Evolutionary conservation across 2,797 vertebrate genomes (phyloP).

Genomic region (Vespertilio murinus): DNA sequence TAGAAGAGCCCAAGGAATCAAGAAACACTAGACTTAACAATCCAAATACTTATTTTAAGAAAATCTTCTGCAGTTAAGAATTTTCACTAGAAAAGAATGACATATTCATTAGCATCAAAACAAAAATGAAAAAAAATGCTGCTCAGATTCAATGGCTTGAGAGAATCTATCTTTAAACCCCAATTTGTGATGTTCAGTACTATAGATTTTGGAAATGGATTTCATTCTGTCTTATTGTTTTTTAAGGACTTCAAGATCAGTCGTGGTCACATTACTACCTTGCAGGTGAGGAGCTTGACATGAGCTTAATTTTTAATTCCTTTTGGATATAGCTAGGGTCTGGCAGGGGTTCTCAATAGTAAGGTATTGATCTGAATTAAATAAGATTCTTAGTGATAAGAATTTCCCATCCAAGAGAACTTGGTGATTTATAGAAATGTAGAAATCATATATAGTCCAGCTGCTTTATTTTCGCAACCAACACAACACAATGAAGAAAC

Average conservation of each 20-base stretch:
- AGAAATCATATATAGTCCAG: neutral
- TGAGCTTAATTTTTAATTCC: neutral
- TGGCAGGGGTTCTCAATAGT: neutral
- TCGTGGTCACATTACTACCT: neutral
- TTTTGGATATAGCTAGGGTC: neutral
- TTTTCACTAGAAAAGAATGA: slow-evolving; percentile 1
- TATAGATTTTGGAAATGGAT: neutral
- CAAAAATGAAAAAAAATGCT: neutral
- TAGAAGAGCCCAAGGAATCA: neutral
- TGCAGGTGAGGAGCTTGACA: neutral
- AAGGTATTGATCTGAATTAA: neutral
- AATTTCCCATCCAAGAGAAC: neutral
- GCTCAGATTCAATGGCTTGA: neutral
- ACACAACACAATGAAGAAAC: neutral
- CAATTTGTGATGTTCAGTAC: neutral
- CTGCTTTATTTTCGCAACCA: neutral
- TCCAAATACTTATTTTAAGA: neutral
- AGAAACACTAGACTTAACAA: neutral
- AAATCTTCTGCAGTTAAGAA: neutral
- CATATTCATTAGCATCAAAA: neutral
- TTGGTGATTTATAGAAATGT: neutral
- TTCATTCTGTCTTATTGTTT: neutral
- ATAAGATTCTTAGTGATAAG: neutral
- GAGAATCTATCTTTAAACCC: neutral
- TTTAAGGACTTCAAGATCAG: neutral